Conservation (phyloP, 2,888 invertebrate genomes). For the Seira musarum region DNA sequence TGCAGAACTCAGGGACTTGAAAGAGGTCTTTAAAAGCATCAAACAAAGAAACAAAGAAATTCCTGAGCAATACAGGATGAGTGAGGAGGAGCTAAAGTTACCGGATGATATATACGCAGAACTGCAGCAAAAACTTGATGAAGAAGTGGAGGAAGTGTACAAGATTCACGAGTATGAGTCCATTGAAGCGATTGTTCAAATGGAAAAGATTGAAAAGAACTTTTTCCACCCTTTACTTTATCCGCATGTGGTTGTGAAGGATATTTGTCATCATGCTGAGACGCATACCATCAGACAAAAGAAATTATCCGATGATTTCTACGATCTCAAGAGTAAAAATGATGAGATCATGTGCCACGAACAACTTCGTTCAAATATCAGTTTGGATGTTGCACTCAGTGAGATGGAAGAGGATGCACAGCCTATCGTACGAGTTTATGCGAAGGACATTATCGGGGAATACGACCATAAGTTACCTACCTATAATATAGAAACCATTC, state of each 20-base stretch:
- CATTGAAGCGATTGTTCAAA: constrained; percentile 79
- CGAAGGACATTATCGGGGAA: constrained; percentile 68
- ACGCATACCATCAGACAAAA: constrained; percentile 79
- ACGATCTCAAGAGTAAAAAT: constrained; percentile 76
- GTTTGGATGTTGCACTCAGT: background rate
- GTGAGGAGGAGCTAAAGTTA: constrained; percentile 78
- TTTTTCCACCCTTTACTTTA: constrained; percentile 80
- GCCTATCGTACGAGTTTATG: constrained; percentile 57
- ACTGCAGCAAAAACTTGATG: constrained; percentile 75
- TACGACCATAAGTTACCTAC: constrained; percentile 72
- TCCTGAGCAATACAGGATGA: constrained; percentile 77
- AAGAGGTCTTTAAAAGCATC: constrained; percentile 59
- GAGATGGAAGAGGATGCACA: constrained; percentile 23
- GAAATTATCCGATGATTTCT: constrained; percentile 77
- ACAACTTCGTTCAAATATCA: constrained; percentile 29
- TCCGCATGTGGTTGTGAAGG: constrained; percentile 77
- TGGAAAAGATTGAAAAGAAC: constrained; percentile 78
- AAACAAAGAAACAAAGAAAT: constrained; percentile 75
- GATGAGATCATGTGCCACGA: constrained; percentile 76
- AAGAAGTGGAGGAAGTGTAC: constrained; percentile 78
- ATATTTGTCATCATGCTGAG: constrained; percentile 72
- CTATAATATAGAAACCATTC: constrained; percentile 67
- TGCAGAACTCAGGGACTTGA: constrained; percentile 74
- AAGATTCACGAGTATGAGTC: constrained; percentile 81
- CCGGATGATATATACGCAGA: constrained; percentile 80